A percentile compares a stretch with the other conserved stretches of the same genome.
Evolutionary conservation across 2,888 invertebrate genomes (phyloP).

Genomic region (Chorisops tibialis): DNA sequence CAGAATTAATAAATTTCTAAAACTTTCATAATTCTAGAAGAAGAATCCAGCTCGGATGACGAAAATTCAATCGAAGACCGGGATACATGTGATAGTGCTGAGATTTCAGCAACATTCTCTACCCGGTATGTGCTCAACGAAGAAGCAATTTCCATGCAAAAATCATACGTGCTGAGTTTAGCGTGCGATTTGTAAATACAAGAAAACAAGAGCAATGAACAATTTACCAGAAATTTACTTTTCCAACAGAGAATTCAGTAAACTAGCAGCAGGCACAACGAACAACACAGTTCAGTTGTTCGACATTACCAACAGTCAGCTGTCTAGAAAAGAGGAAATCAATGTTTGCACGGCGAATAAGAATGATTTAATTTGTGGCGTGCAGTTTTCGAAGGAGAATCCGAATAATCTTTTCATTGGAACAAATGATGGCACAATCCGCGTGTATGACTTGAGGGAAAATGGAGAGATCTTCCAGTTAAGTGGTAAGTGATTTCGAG

Average conservation of each 20-base stretch:
- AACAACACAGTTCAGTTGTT: constrained; percentile 55
- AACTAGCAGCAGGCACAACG: constrained; percentile 55
- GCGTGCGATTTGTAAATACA: constrained; percentile 56
- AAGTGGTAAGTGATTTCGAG: constrained; percentile 47
- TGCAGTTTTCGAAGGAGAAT: constrained; percentile 44
- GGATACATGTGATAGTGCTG: not conserved
- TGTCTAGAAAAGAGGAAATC: constrained; percentile 37
- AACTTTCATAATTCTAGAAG: not conserved
- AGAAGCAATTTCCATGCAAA: constrained; percentile 55
- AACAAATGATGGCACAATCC: constrained; percentile 41
- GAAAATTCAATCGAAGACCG: not conserved
- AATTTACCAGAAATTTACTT: not conserved
- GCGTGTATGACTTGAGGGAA: constrained; percentile 51
- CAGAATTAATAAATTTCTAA: too few species aligned
- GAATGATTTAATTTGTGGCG: constrained; percentile 39
- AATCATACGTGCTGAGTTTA: constrained; percentile 61
- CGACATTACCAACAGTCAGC: constrained; percentile 49
- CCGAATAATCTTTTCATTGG: constrained; percentile 42
- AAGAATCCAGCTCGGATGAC: not conserved
- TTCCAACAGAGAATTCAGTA: constrained; percentile 43
- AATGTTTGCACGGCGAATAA: constrained; percentile 25
- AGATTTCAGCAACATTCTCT: constrained; percentile 17
- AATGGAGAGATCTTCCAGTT: constrained; percentile 53
- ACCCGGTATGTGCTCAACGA: constrained; percentile 48
- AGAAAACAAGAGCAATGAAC: constrained; percentile 4